Percentiles rank a stretch among this genome's conserved stretches.
Evolutionary conservation across 2,797 vertebrate species (phyloP).

Genomic region (Sarcophilus harrisii): DNA sequence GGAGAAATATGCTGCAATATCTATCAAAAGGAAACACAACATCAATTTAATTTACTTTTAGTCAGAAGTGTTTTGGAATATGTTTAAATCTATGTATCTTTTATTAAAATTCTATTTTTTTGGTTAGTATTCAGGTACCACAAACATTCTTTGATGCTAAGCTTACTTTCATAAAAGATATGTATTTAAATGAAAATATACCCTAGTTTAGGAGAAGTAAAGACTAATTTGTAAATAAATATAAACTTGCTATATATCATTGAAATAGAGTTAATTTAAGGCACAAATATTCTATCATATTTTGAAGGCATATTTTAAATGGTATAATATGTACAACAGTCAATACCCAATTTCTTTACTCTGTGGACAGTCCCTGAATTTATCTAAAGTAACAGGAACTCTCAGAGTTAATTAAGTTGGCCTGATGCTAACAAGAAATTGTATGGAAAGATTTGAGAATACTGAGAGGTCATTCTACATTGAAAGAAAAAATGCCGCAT

Average conservation of each 20-base stretch:
- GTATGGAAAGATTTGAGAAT: slow-evolving; percentile 65
- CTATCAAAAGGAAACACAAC: slow-evolving; percentile 50
- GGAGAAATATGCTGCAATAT: slow-evolving; percentile 25
- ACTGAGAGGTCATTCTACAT: slow-evolving; percentile 61
- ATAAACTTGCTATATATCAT: slow-evolving; percentile 59
- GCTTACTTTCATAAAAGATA: slow-evolving; percentile 51
- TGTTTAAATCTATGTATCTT: slow-evolving; percentile 54
- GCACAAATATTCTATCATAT: slow-evolving; percentile 56
- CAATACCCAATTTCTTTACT: slow-evolving; percentile 66
- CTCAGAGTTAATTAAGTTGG: slow-evolving; percentile 76
- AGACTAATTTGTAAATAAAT: slow-evolving; percentile 57
- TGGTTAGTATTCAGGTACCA: neutral
- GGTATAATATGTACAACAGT: slow-evolving; percentile 62
- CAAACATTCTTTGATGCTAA: slow-evolving; percentile 37
- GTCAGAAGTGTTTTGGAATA: slow-evolving; percentile 21
- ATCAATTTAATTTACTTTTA: slow-evolving; percentile 36
- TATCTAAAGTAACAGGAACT: slow-evolving; percentile 75
- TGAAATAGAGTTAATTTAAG: slow-evolving; percentile 73
- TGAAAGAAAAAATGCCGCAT: slow-evolving; percentile 47
- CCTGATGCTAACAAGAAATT: slow-evolving; percentile 70
- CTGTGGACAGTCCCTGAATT: slow-evolving; percentile 64
- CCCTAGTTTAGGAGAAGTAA: slow-evolving; percentile 4
- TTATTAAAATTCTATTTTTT: neutral
- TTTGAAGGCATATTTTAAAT: slow-evolving; percentile 71
- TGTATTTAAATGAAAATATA: slow-evolving; percentile 50